These are phyloP conservation scores for Drosophila sechellia DNA, from an alignment of 1,140 invertebrate genomes.

Conservation along the genomic window DNA sequence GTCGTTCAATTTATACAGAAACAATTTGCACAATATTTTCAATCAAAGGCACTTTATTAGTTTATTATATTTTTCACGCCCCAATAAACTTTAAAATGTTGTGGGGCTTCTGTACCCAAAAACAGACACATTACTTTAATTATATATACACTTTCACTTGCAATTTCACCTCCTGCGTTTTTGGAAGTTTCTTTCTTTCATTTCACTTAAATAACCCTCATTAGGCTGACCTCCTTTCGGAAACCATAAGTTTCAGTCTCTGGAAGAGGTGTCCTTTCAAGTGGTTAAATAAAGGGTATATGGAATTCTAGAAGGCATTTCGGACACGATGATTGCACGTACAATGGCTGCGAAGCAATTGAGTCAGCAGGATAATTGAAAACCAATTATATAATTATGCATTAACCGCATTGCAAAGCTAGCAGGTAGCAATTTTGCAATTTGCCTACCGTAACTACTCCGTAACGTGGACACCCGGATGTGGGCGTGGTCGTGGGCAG, in stretches of 20 bases:
- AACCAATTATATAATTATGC: slow-evolving; percentile 49
- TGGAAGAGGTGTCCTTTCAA: neutral
- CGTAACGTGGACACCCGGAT: slow-evolving; percentile 9
- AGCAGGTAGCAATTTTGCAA: slow-evolving; percentile 33
- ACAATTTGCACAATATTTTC: no score
- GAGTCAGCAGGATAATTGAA: slow-evolving; percentile 37
- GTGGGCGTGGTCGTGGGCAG: slow-evolving; percentile 1
- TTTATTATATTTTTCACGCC: no score
- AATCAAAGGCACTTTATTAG: no score
- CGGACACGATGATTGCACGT: neutral
- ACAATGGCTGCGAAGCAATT: slow-evolving; percentile 2
- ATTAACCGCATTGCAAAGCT: slow-evolving; percentile 13
- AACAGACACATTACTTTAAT: no score
- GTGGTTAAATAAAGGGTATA: neutral
- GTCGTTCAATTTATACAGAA: no score
- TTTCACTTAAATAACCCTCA: no score
- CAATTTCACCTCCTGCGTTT: no score
- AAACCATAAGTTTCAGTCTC: neutral
- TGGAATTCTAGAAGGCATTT: slow-evolving; percentile 4
- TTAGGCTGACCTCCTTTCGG: neutral
- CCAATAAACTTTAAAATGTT: no score
- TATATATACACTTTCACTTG: no score
- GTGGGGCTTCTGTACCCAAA: no score
- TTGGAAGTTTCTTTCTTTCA: no score
- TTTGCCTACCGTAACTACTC: slow-evolving; percentile 42